Base-by-base conservation (phyloP, 2,888 invertebrate genomes). In the Eupithecia exiguata region DNA sequence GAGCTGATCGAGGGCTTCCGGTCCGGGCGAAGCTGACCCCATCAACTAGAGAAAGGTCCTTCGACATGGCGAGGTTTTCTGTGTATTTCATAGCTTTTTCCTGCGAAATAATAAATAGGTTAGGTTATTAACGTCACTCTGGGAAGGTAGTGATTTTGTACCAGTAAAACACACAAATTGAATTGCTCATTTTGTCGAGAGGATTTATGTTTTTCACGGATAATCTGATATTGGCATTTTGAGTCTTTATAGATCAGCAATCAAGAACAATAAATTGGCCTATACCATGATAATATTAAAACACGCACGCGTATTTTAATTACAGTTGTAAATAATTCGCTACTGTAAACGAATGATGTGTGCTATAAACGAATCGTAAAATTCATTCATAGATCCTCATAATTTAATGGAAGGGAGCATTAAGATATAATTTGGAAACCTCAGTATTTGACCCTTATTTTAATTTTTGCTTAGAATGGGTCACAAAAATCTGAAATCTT, bases 21-120 rank as follows among this genome's bases (percentile, higher is more conserved):
- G 92, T 92, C 61, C 90, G 90, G 30, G 92, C 85, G 77, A 94
- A 91, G 58, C 88, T 87, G n/a, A 94, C 84, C 5, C 94, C 94
- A 82, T 94, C 94, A 7, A 89, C 84, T 0, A 94, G 78, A 40
- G 85, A 90, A 38, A 94, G 79, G 74, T 92, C 94, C 77, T 94
- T 93, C 0, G 94, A 89, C n/a, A 88, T 81, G 0, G 93, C 94
- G 58, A 94, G 79, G 79, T 94, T 94, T 78, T 94, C 94, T 9
- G 94, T 92, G 75, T 91, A 91, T 79, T 89, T 93, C 92, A 94
- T 89, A 36, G 94, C 93, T 80, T 94, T 94, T 87, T 94, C 94
- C 94, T 94, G 91, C 68, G 6, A 68, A 69, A 25, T n/a, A 38
- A 36, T 36, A 65, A 65, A 18, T 12, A 58, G 58, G 21, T 58